phyloP scores from a whole-genome alignment of 2,797 vertebrate genomes.

The Gymnothorax reevesii region DNA sequence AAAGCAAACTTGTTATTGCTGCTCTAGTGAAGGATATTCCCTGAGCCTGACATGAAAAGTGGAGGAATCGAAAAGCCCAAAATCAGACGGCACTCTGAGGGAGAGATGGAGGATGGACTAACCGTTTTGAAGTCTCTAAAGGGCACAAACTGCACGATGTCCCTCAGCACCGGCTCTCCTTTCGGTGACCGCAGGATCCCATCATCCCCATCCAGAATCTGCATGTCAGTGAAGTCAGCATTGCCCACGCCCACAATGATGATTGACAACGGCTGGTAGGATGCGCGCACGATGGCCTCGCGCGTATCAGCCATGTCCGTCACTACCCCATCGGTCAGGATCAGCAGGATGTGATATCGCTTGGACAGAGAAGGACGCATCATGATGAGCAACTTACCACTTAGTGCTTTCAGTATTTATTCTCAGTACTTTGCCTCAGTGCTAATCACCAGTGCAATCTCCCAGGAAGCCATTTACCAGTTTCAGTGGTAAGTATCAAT shows the following conservation, averaged over 20 bases:
- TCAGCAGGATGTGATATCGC: conserved; percentile 93
- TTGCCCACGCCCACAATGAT: conserved; percentile 95
- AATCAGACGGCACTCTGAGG: not conserved
- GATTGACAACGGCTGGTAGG: conserved; percentile 92
- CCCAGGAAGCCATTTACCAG: not conserved
- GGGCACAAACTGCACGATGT: conserved; percentile 94
- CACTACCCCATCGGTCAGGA: conserved; percentile 91
- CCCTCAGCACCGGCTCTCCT: conserved; percentile 87
- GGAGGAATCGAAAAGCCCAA: not conserved
- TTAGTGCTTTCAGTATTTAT: not conserved
- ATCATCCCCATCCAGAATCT: conserved; percentile 89
- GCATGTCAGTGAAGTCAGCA: conserved; percentile 95
- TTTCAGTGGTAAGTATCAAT: not conserved
- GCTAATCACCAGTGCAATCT: not conserved
- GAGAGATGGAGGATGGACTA: conserved; percentile 19
- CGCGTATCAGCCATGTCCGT: conserved; percentile 92
- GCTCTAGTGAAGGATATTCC: not conserved
- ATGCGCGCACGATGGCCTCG: conserved; percentile 89
- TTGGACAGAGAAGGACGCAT: not conserved
- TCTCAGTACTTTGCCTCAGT: not conserved
- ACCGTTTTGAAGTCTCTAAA: conserved; percentile 96
- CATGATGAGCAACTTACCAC: not conserved
- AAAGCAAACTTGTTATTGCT: not conserved
- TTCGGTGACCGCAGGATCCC: conserved; percentile 85
- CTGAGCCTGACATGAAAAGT: not conserved